Base-by-base conservation (phyloP, 1,140 invertebrate species). In the Eufriesea mexicana region DNA sequence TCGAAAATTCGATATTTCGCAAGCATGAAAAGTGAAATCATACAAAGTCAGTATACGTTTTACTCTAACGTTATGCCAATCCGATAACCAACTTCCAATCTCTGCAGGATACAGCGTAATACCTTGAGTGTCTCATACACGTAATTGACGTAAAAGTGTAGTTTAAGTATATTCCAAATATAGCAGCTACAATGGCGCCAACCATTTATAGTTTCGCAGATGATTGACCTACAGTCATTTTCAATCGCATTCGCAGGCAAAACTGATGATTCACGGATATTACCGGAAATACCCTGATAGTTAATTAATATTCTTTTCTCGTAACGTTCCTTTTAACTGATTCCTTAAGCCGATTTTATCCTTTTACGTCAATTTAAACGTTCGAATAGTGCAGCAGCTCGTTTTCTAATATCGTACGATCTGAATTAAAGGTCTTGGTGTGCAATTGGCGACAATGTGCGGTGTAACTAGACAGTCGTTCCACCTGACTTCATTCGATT, bases 281-380 rank as follows among this genome's bases (percentile, higher is more conserved):
- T 86, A 51, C 8, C 51, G 85, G 88, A 79, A 89, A 89, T 89
- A 89, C 68, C 88, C 76, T 12, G 57, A 54, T n/a, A 45, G 35
- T 35, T 35, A 23, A 62, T 70, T 8, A 4, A 75, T 18, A 72
- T 61, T 25, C 28, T 42, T 51, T 16, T 23, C 25, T 57, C 45
- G 25, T 25, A 54, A 51, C 35, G 73, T 74, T 64, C 25, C 59
- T 28, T 28, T 23, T 35, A 12, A 51, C 25, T 23, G 8, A 61
- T 25, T 47, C 35, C 35, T 35, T 35, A 35, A 35, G 35, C 35
- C 35, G 35, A 35, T 6, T 28, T 12, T 55, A 10, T 18, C 25
- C 35, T 68, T 68, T 10, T 9, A 2, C 5, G 12, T 23, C 18
- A 23, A 25, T 25, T 20, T n/a, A 2, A 18, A 0, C 8, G 16